These are phyloP conservation scores for Drosophila rhopaloa DNA, from an alignment of 1,140 invertebrate genomes.

Conservation along the genomic window DNA sequence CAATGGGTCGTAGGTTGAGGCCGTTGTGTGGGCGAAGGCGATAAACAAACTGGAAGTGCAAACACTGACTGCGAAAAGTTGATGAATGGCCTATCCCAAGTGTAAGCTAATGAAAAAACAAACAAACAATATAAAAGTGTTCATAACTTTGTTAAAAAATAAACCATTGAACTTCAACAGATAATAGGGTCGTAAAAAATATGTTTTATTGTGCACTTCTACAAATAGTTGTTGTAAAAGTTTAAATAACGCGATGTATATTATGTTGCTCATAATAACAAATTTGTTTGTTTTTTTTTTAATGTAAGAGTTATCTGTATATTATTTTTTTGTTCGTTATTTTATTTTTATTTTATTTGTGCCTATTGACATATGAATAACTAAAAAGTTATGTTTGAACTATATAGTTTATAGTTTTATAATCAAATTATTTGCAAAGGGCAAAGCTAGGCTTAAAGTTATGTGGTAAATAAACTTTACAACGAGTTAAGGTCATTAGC, in stretches of 20 bases:
- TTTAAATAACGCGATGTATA: too few relatives aligned
- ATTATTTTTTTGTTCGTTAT: too few relatives aligned
- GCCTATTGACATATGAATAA: too few relatives aligned
- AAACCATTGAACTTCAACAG: neutral
- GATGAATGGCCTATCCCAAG: constrained; percentile 12
- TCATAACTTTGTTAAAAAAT: constrained; percentile 3
- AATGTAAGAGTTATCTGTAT: too few relatives aligned
- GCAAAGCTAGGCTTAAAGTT: neutral
- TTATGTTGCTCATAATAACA: too few relatives aligned
- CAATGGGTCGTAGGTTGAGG: constrained; percentile 41
- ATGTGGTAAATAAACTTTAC: neutral
- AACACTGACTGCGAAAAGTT: constrained; percentile 30
- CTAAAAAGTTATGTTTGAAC: too few relatives aligned
- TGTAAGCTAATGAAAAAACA: constrained; percentile 8
- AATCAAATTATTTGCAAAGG: too few relatives aligned
- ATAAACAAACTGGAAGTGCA: constrained; percentile 39
- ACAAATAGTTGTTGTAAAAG: too few relatives aligned
- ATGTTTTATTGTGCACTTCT: neutral
- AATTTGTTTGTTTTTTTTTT: too few relatives aligned
- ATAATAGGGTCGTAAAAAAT: constrained; percentile 9
- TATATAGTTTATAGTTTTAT: too few relatives aligned
- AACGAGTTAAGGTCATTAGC: constrained; percentile 1
- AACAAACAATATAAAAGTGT: neutral
- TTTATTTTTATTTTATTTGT: too few relatives aligned
- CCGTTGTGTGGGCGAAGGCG: constrained; percentile 25